Evolutionary conservation across 1,140 invertebrate genomes (phyloP).

Genomic region (Homarus americanus): DNA sequence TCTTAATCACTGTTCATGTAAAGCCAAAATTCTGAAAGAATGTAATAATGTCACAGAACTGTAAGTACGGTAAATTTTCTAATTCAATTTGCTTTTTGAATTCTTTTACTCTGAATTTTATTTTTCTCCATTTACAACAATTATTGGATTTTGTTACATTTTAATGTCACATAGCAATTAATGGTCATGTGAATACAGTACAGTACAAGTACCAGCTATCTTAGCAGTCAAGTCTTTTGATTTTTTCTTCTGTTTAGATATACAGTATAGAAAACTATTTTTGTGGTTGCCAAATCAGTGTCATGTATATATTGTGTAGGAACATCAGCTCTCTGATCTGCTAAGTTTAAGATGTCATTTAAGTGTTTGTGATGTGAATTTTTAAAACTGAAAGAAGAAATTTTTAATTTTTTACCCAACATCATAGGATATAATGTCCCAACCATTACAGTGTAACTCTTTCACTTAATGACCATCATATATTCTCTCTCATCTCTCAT

Average conservation of each 20-base stretch:
- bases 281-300: neutral
- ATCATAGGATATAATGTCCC: neutral
- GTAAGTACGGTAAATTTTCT: neutral
- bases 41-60: neutral
- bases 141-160: neutral
- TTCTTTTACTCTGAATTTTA: neutral
- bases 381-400: neutral
- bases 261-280: neutral
- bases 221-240: neutral
- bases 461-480: neutral
- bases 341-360: neutral
- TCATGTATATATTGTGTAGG: neutral
- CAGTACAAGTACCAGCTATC: neutral
- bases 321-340: slow-evolving; percentile 17
- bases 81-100: neutral
- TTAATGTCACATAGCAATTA: slow-evolving; percentile 9
- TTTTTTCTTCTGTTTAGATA: neutral
- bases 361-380: neutral
- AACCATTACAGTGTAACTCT: neutral
- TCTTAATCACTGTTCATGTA: neutral
- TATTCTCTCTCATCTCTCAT: neutral
- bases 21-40: neutral
- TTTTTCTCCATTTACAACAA: neutral
- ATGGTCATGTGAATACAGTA: too few species aligned
- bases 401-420: neutral